phyloP scores from a whole-genome alignment of 1,140 invertebrate species.

The Temnothorax curvispinosus region DNA sequence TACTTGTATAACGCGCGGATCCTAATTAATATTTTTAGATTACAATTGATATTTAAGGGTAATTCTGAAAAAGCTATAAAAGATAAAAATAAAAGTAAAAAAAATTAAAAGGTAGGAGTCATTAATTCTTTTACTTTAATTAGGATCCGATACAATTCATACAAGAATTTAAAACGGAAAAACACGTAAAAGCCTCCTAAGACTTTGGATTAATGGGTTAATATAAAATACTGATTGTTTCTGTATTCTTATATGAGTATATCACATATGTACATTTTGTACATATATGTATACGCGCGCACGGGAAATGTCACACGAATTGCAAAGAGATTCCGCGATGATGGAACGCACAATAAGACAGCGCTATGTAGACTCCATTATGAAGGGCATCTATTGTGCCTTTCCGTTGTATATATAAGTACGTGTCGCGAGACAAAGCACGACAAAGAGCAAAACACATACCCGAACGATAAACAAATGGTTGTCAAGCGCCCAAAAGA shows the following conservation, averaged over 20 bases:
- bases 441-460: constrained; percentile 62
- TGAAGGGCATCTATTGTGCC: constrained; percentile 53
- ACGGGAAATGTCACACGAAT: constrained; percentile 1
- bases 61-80: too few species aligned
- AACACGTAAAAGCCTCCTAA: too few species aligned
- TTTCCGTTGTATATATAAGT: not conserved
- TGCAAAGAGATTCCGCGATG: constrained; percentile 17
- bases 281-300: too few species aligned
- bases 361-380: constrained; percentile 55
- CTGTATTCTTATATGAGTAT: not conserved
- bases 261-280: not conserved
- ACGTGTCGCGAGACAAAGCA: constrained; percentile 45
- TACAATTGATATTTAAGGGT: too few species aligned
- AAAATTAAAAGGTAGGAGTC: too few species aligned
- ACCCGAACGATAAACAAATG: constrained; percentile 60
- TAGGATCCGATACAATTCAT: too few species aligned
- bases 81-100: too few species aligned
- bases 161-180: too few species aligned
- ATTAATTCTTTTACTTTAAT: too few species aligned
- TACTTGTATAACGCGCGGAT: too few species aligned
- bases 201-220: not conserved
- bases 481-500: constrained; percentile 32
- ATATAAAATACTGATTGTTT: not conserved
- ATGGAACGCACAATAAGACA: constrained; percentile 55
- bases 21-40: too few species aligned